Conservation (phyloP, 2,888 invertebrate species). For the Drosophila acutilabella region DNA sequence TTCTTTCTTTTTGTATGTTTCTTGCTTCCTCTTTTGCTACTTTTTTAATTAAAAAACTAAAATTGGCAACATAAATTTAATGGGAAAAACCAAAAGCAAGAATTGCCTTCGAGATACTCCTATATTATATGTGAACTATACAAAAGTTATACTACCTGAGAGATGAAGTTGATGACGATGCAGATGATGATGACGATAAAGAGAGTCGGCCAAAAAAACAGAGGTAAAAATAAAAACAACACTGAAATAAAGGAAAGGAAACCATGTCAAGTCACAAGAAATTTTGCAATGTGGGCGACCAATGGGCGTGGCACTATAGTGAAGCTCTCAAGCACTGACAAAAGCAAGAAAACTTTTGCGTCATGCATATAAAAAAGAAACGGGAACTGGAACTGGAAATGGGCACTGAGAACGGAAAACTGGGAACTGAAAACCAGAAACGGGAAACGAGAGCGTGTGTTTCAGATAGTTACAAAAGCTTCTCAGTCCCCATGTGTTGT, state of each 20-base stretch:
- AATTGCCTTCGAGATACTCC: constrained; percentile 12
- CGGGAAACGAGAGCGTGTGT: constrained; percentile 30
- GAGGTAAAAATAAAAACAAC: neutral
- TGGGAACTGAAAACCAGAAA: constrained; percentile 15
- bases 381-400: constrained; percentile 38
- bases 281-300: constrained; percentile 53
- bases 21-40: constrained; percentile 4
- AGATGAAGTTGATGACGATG: constrained; percentile 14
- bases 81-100: constrained; percentile 34
- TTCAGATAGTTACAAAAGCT: constrained; percentile 39
- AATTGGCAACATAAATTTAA: constrained; percentile 58
- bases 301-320: constrained; percentile 37
- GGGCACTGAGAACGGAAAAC: constrained; percentile 25
- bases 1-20: neutral
- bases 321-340: constrained; percentile 33
- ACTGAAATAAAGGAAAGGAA: constrained; percentile 52
- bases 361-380: constrained; percentile 53
- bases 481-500: constrained; percentile 13
- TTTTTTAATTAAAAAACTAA: constrained; percentile 62
- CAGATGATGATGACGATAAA: constrained; percentile 26
- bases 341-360: constrained; percentile 67
- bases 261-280: constrained; percentile 76
- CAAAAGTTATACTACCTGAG: constrained; percentile 34
- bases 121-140: constrained; percentile 8
- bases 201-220: constrained; percentile 17